Evolutionary conservation across 1,140 invertebrate genomes (phyloP).

Genomic region (Drosophila sucinea): DNA sequence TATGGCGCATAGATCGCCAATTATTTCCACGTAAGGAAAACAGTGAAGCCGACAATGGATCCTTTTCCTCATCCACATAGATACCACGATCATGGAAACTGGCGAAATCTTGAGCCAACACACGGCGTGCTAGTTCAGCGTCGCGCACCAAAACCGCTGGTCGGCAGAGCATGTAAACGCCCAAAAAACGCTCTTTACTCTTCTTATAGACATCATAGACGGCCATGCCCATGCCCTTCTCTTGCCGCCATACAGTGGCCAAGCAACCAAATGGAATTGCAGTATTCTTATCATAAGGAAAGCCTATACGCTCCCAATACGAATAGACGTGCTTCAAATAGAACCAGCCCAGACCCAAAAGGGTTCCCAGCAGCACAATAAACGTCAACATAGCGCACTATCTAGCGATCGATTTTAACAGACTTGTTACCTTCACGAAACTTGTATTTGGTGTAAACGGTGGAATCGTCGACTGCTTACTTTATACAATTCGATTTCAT

Average conservation of each 20-base stretch:
- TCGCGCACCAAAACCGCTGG: slow-evolving; percentile 83
- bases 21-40: slow-evolving; percentile 83
- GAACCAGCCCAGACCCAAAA: slow-evolving; percentile 55
- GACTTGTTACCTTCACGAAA: slow-evolving; percentile 7
- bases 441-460: slow-evolving; percentile 13
- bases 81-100: slow-evolving; percentile 83
- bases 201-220: slow-evolving; percentile 64
- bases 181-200: slow-evolving; percentile 66
- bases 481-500: slow-evolving; percentile 47
- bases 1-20: slow-evolving; percentile 84
- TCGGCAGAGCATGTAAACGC: slow-evolving; percentile 75
- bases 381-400: slow-evolving; percentile 46
- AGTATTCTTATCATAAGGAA: slow-evolving; percentile 51
- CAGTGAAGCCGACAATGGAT: slow-evolving; percentile 80
- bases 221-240: slow-evolving; percentile 67
- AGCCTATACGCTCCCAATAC: slow-evolving; percentile 62
- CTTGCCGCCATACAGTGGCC: slow-evolving; percentile 41
- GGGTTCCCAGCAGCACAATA: slow-evolving; percentile 29
- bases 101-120: slow-evolving; percentile 83
- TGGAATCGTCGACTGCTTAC: background rate
- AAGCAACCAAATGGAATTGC: slow-evolving; percentile 72
- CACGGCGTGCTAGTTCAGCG: slow-evolving; percentile 81
- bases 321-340: slow-evolving; percentile 62
- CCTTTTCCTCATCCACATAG: slow-evolving; percentile 73
- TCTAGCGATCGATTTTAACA: background rate